Evolutionary conservation across 2,113 vertebrate species (phyloP), one percentile per base, ranked within the genome.

Genomic region (Salvelinus fontinalis): DNA sequence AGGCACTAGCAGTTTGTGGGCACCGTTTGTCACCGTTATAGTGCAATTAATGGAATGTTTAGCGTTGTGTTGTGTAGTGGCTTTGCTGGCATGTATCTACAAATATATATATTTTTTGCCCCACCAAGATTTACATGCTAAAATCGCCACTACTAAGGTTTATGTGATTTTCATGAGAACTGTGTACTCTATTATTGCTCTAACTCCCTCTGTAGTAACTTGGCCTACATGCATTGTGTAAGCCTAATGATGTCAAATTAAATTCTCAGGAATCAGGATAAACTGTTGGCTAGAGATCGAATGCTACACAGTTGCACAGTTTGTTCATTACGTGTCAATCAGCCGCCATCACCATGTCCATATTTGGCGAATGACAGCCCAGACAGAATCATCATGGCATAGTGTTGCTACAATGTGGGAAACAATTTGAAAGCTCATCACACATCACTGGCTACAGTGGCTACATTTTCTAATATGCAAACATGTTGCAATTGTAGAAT

Each of bases 301-400:
- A 31, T 14, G 67, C 44, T 39, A 3, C 7, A 24, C 57, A 73
- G 71, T 20, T 59, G 54, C 20, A 7, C 11, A 16, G 69, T 73
- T 65, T 72, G 75, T 71, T 80, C 77, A 80, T 70, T 74, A 27
- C 9, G 72, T 75, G 79, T 59, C 73, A 13, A 67, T 73, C 75
- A 83, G 60, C 76, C 80, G 74, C 75, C 18, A 3, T 11, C 89
- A 81, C 74, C n/a, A 3, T 90, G 86, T 83, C 89, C 88, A 84
- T 89, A 88, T 89, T 87, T 76, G 90, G 90, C 34, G 67, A 78
- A 79, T 78, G 81, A 77, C 75, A 79, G 82, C 14, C 73, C 67
- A 66, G 49, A 27, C 67, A 74, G 75, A 81, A 86, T 65, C 24
- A 26, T 44, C 39, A 44, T 11, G 39, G 39, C 9, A 44, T 44